These are phyloP conservation scores for Harlomillsia oculata DNA, from an alignment of 1,140 invertebrate species.

Conservation along the genomic window DNA sequence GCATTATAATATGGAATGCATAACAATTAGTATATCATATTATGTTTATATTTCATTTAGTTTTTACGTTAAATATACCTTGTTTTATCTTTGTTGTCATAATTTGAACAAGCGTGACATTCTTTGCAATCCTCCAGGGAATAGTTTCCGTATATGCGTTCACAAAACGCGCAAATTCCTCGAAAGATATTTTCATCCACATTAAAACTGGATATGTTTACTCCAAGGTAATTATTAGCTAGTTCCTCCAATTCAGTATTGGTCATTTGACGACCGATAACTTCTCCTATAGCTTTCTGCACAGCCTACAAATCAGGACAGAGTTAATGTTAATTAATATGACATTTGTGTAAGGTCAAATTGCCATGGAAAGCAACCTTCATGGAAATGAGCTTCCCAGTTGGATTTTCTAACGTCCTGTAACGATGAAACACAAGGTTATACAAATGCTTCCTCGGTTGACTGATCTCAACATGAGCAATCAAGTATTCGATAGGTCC, in stretches of 20 bases:
- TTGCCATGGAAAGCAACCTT: conserved; percentile 2
- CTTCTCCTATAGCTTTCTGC: conserved; percentile 21
- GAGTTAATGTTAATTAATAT: background rate
- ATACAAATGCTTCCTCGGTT: conserved; percentile 24
- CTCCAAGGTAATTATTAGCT: background rate
- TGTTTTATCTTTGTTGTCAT: conserved; percentile 12
- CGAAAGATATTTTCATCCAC: conserved; percentile 17
- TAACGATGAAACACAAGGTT: conserved; percentile 26
- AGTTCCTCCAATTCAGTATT: conserved; percentile 10
- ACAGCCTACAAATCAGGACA: conserved; percentile 7
- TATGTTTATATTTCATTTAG: background rate
- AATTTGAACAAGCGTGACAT: conserved; percentile 15
- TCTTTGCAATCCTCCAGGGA: conserved; percentile 20
- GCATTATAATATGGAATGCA: background rate
- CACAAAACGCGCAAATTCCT: conserved; percentile 24
- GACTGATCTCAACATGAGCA: conserved; percentile 21
- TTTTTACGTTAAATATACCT: conserved; percentile 11
- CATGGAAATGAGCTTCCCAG: conserved; percentile 17
- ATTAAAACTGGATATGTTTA: background rate
- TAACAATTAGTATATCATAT: background rate
- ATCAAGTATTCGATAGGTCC: conserved; percentile 20
- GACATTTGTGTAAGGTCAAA: background rate
- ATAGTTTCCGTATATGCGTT: conserved; percentile 22
- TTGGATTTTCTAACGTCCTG: conserved; percentile 28
- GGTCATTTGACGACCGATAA: conserved; percentile 13